Conservation (phyloP, 2,888 invertebrate species). For the Taphrorychus bicolor region DNA sequence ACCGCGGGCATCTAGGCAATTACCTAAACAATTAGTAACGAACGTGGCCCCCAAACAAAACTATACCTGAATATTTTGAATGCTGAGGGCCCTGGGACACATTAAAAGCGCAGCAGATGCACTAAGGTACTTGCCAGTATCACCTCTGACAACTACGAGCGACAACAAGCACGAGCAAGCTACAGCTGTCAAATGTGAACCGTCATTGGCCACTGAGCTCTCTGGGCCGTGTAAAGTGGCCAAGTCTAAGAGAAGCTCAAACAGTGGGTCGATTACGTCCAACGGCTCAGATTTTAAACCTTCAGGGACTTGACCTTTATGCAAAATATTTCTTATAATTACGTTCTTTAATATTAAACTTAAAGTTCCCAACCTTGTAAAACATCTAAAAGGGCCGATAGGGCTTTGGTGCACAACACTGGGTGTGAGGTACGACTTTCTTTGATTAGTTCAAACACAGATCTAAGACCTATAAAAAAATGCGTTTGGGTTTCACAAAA, state of each 20-base stretch:
- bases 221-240: slow-evolving; percentile 73
- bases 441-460: slow-evolving; percentile 90
- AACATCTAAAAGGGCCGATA: slow-evolving; percentile 87
- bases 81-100: slow-evolving; percentile 78
- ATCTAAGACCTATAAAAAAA: slow-evolving; percentile 70
- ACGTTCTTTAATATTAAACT: not conserved
- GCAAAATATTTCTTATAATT: not conserved
- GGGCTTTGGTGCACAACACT: slow-evolving; percentile 84
- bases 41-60: no score
- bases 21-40: no score
- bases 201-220: slow-evolving; percentile 66
- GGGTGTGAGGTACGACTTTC: slow-evolving; percentile 87
- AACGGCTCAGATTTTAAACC: slow-evolving; percentile 82
- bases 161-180: slow-evolving; percentile 93
- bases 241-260: slow-evolving; percentile 83
- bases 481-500: not conserved
- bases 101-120: slow-evolving; percentile 88
- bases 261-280: slow-evolving; percentile 79
- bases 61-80: slow-evolving; percentile 84
- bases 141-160: slow-evolving; percentile 90
- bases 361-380: slow-evolving; percentile 67
- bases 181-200: slow-evolving; percentile 79
- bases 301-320: slow-evolving; percentile 78
- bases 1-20: slow-evolving; percentile 78
- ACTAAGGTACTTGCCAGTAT: slow-evolving; percentile 87